Conservation (phyloP, 2,113 vertebrate species). For the Cheilinus undulatus region DNA sequence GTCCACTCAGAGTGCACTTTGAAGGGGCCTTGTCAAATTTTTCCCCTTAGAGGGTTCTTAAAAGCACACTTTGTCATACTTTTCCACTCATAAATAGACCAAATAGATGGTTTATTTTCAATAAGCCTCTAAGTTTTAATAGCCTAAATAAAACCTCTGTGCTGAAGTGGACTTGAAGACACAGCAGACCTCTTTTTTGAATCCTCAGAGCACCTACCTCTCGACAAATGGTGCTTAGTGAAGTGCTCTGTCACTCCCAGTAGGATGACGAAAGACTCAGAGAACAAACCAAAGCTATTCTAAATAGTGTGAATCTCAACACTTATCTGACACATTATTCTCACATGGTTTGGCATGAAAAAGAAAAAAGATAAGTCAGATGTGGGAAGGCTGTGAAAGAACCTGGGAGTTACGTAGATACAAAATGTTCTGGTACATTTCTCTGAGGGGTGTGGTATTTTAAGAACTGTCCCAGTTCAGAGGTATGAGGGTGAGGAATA, state of each 20-base stretch:
- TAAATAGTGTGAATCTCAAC: slow-evolving; percentile 35
- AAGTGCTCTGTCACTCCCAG: slow-evolving; percentile 2
- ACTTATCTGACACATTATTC: slow-evolving; percentile 18
- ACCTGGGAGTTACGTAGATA: slow-evolving; percentile 24
- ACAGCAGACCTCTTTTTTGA: not conserved
- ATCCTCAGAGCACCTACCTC: not conserved
- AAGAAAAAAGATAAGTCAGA: not conserved
- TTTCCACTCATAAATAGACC: no score
- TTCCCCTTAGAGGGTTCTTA: no score
- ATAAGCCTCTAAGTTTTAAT: no score
- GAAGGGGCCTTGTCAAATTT: no score
- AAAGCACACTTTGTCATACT: no score
- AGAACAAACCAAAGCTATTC: slow-evolving; percentile 36
- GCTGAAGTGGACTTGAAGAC: not conserved
- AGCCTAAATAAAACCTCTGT: no score
- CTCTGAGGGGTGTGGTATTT: slow-evolving; percentile 69
- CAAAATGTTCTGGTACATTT: slow-evolving; percentile 60
- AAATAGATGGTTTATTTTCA: no score
- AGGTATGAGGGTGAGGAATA: slow-evolving; percentile 38
- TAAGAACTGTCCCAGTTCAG: slow-evolving; percentile 71
- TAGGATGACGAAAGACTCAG: not conserved
- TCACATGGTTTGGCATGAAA: slow-evolving; percentile 12
- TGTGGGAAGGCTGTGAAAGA: slow-evolving; percentile 3
- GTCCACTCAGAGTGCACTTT: no score
- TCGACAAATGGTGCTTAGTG: not conserved